A percentile compares a stretch with the other conserved stretches of the same genome.
phyloP scores from a whole-genome alignment of 2,888 invertebrate genomes.

The Eupithecia vulgata region DNA sequence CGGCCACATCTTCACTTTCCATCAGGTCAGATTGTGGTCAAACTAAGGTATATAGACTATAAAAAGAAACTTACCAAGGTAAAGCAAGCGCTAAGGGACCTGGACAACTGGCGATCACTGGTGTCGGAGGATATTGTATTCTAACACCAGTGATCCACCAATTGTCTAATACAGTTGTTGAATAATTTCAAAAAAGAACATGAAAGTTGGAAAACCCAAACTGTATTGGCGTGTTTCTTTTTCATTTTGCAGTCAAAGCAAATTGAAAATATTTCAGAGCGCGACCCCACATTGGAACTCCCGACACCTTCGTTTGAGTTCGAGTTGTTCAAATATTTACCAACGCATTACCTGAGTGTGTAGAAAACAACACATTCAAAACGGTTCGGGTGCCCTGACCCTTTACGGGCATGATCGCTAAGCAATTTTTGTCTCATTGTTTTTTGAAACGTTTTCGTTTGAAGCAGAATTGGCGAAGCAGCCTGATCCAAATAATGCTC shows the following conservation, averaged over 20 bases:
- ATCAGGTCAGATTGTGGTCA: no score
- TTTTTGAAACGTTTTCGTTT: slow-evolving; percentile 22
- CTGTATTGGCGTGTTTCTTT: not conserved
- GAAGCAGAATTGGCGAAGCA: not conserved
- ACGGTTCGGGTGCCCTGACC: slow-evolving; percentile 38
- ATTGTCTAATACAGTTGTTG: no score
- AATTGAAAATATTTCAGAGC: slow-evolving; percentile 27
- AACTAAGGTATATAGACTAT: no score
- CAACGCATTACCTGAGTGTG: slow-evolving; percentile 44
- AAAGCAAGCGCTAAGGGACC: not conserved
- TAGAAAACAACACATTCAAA: slow-evolving; percentile 43
- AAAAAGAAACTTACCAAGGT: not conserved
- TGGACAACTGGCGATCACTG: not conserved
- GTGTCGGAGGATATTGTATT: no score
- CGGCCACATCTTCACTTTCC: no score
- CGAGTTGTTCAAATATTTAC: slow-evolving; percentile 47
- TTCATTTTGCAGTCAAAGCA: slow-evolving; percentile 27
- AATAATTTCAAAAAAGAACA: not conserved
- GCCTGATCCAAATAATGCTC: not conserved
- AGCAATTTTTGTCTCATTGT: slow-evolving; percentile 36
- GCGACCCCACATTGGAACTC: slow-evolving; percentile 26
- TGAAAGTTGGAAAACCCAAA: not conserved
- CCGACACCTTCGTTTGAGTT: slow-evolving; percentile 43
- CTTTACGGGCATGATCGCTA: slow-evolving; percentile 39
- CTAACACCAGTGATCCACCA: no score